Percentiles rank a stretch among this genome's conserved stretches.
These are phyloP conservation scores for Hydropsyche tenuis DNA, from an alignment of 1,140 invertebrate species.

Conservation along the genomic window DNA sequence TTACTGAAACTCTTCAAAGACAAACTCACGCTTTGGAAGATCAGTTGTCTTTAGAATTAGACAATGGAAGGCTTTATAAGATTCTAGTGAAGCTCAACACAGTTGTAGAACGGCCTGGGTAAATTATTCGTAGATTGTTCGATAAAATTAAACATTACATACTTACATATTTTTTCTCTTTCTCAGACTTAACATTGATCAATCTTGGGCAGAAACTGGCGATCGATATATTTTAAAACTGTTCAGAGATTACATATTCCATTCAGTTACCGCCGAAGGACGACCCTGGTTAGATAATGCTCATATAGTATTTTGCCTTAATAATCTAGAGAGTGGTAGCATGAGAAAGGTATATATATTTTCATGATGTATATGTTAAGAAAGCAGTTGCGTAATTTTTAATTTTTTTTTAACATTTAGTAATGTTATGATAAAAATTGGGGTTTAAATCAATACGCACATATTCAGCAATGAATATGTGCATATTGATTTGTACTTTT, in stretches of 20 bases:
- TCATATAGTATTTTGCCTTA: constrained; percentile 92
- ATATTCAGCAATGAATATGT: too few species aligned
- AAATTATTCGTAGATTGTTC: constrained; percentile 54
- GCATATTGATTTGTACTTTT: too few species aligned
- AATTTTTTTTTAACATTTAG: too few species aligned
- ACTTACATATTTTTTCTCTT: neutral
- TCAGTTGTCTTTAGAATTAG: constrained; percentile 91
- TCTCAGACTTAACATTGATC: constrained; percentile 86
- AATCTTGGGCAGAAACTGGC: constrained; percentile 95
- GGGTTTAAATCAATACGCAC: too few species aligned
- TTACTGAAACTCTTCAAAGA: constrained; percentile 88
- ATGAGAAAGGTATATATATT: constrained; percentile 79
- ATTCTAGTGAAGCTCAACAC: constrained; percentile 89
- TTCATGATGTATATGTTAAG: too few species aligned
- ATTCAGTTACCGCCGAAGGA: constrained; percentile 90
- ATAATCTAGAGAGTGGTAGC: constrained; percentile 90
- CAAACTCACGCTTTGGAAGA: constrained; percentile 89
- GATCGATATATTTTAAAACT: constrained; percentile 98
- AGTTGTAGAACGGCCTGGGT: constrained; percentile 94
- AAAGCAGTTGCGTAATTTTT: too few species aligned
- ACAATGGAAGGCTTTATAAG: constrained; percentile 92
- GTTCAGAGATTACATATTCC: constrained; percentile 97
- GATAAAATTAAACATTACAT: neutral
- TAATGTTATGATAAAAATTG: too few species aligned
- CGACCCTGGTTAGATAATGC: constrained; percentile 95